These are phyloP conservation scores for Collichthys lucidus DNA, from an alignment of 2,113 vertebrate species.

Conservation along the genomic window DNA sequence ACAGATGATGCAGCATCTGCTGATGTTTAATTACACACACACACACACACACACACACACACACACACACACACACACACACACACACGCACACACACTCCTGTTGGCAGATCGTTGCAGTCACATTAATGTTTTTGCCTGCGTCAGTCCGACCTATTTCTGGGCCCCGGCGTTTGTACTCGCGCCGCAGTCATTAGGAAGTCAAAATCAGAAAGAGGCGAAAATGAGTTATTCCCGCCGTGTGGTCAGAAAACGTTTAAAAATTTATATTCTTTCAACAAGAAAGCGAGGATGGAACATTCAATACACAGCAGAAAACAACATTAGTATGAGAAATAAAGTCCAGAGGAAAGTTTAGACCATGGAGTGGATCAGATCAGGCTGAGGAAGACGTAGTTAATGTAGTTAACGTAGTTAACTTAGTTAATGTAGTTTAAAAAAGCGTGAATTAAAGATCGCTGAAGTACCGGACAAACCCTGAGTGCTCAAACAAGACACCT, in stretches of 20 bases:
- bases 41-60: not conserved
- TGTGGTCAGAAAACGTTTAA: not conserved
- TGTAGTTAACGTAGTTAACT: too few relatives aligned
- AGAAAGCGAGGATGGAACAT: not conserved
- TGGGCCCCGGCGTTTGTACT: constrained; percentile 44
- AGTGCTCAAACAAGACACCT: too few relatives aligned
- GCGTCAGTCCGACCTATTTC: constrained; percentile 45
- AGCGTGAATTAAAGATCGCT: too few relatives aligned
- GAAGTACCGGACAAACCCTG: too few relatives aligned
- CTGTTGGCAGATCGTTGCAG: not conserved
- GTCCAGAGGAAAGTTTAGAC: not conserved
- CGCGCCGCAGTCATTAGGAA: constrained; percentile 21
- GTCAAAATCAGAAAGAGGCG: constrained; percentile 14
- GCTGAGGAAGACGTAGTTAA: too few relatives aligned
- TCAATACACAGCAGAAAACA: not conserved
- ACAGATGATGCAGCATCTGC: constrained; percentile 26
- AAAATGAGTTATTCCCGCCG: constrained; percentile 25
- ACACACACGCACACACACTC: too few relatives aligned
- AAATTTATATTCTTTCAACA: not conserved
- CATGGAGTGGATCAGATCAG: too few relatives aligned
- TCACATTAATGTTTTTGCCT: not conserved
- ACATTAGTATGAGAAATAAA: not conserved
- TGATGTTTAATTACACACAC: constrained; percentile 10
- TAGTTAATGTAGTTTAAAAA: too few relatives aligned
- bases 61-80: not conserved